Evolutionary conservation across 2,113 vertebrate species (phyloP), one percentile per base, ranked within the genome.

Genomic region (Mixornis gularis): DNA sequence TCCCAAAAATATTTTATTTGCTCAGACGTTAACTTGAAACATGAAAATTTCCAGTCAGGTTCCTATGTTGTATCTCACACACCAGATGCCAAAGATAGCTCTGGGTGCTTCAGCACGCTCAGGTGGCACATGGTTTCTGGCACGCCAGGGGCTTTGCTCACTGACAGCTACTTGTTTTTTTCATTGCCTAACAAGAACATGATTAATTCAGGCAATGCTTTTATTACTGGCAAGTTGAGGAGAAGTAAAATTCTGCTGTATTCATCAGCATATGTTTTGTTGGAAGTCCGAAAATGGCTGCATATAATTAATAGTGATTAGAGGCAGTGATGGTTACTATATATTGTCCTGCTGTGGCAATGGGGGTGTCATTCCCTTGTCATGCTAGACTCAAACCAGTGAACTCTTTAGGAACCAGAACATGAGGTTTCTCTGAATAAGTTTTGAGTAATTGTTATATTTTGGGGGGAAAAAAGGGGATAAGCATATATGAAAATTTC

Each of bases 191-290:
- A 85, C 34, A 90, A 92, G 73, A 81, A 53, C 10, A 44, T 87
- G 80, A 94, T 90, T 95, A 89, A 92, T 89, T 86, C 83, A 76
- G 60, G 36, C 30, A 56, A 26, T 69, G 41, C 17, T 9, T 88
- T 95, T 95, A 89, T 92, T 92, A 81, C 62, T 62, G 34, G 44
- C 44, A 90, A 81, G 56, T 58, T 79, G 77, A 92, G 41, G 77
- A 92, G 90, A 73, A 90, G 77, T 79, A 79, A 84, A 74, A 90
- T 85, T 17, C 41, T 90, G 10, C 56, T 69, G 27, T 81, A 89
- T 89, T 89, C 34, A 68, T 76, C 80, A 86, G 62, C 65, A 56
- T 71, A 27, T 82, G 26, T 87, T 94, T 95, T 68, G 48, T 74
- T 90, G 26, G 32, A 86, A 87, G 11, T 51, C 83, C 93, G 81